These are phyloP conservation scores for Rhinogobio ventralis DNA, from an alignment of 2,797 vertebrate species.

Conservation along the genomic window DNA sequence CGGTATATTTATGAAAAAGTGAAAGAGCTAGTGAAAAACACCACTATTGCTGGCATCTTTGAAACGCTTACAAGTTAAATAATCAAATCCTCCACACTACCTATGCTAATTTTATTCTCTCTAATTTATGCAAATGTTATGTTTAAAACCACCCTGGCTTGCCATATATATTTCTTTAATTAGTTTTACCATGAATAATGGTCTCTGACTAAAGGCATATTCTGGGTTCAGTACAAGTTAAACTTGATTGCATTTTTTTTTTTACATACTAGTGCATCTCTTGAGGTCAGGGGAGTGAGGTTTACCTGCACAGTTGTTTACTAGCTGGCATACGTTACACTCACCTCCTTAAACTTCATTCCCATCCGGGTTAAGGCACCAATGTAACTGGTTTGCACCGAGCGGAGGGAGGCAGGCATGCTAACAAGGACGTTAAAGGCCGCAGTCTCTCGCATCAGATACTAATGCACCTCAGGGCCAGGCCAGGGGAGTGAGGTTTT, in stretches of 20 bases:
- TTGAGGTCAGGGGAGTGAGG: not conserved
- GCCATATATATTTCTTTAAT: not conserved
- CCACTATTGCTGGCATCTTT: not conserved
- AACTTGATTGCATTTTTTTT: too few species aligned
- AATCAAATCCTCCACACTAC: not conserved
- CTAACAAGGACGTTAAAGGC: not conserved
- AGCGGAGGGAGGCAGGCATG: not conserved
- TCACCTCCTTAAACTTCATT: not conserved
- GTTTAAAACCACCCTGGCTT: not conserved
- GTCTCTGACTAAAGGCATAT: not conserved
- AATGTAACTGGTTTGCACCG: not conserved
- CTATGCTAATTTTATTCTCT: not conserved
- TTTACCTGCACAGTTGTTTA: not conserved
- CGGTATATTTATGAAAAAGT: not conserved
- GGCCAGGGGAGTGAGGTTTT: not conserved
- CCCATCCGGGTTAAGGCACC: not conserved
- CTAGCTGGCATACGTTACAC: not conserved
- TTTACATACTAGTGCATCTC: too few species aligned
- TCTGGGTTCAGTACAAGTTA: not conserved
- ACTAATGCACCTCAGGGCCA: not conserved
- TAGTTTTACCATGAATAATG: not conserved
- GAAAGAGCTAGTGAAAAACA: not conserved
- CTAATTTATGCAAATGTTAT: not conserved
- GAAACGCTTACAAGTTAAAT: not conserved
- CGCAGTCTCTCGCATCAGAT: not conserved